phyloP scores from a whole-genome alignment of 2,797 vertebrate genomes.

The Sebastes minor region DNA sequence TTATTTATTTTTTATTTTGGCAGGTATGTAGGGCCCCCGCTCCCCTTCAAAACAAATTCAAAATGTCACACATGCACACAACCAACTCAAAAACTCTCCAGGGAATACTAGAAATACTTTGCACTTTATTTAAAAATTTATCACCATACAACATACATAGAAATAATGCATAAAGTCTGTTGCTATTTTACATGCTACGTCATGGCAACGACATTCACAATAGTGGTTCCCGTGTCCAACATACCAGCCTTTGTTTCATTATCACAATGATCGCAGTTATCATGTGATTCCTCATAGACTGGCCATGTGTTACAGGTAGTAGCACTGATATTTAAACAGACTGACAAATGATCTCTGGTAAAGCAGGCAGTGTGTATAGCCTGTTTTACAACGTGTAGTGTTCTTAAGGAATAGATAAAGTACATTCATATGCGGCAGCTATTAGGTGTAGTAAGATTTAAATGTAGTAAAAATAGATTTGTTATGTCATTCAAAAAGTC shows the following conservation, averaged over 20 bases:
- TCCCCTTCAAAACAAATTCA: background rate
- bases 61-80: background rate
- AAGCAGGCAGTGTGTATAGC: background rate
- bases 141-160: slow-evolving; percentile 25
- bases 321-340: background rate
- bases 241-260: slow-evolving; percentile 22
- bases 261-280: slow-evolving; percentile 7
- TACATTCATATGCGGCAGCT: slow-evolving; percentile 28
- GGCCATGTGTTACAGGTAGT: background rate
- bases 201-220: background rate
- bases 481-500: slow-evolving; percentile 26
- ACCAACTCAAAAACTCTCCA: background rate
- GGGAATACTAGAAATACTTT: slow-evolving; percentile 16
- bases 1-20: too few species aligned
- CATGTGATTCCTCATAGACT: slow-evolving; percentile 22
- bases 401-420: slow-evolving; percentile 12
- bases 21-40: background rate
- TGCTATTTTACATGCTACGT: slow-evolving; percentile 13
- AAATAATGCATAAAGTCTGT: background rate
- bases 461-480: slow-evolving; percentile 47
- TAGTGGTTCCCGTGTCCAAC: background rate
- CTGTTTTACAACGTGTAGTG: background rate
- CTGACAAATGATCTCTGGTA: background rate
- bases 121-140: slow-evolving; percentile 54
- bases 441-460: slow-evolving; percentile 6